Conservation (phyloP, 2,888 invertebrate species). For the Trichopoda pennipes region DNA sequence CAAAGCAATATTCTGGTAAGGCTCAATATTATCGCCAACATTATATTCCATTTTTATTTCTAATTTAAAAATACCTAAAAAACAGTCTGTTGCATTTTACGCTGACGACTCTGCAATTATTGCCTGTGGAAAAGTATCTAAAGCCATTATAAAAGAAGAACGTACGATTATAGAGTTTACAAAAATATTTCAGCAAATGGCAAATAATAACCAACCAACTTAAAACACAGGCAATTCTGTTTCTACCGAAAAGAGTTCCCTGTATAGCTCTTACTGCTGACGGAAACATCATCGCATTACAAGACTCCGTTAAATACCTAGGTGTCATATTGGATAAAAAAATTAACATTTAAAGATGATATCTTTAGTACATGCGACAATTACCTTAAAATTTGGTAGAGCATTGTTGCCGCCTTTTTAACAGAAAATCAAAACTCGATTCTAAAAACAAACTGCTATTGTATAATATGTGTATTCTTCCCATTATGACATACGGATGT, state of each 20-base stretch:
- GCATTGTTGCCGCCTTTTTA: background rate
- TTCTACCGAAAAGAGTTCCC: background rate
- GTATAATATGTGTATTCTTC: no score
- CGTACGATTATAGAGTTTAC: background rate
- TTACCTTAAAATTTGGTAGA: background rate
- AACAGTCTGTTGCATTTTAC: background rate
- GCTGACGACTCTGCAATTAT: no score
- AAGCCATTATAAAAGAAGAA: constrained; percentile 11
- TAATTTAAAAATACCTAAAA: background rate
- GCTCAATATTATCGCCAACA: constrained; percentile 18
- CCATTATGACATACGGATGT: no score
- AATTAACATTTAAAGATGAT: no score
- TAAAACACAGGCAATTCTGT: no score
- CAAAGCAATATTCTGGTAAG: background rate
- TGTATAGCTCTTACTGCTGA: background rate
- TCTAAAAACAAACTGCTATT: no score
- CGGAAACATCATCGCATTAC: background rate
- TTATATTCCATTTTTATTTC: background rate
- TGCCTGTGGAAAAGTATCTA: background rate
- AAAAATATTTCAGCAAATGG: background rate
- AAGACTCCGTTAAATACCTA: no score
- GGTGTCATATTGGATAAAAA: background rate
- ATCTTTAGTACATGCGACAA: no score
- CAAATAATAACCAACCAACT: background rate
- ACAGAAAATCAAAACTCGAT: background rate